Conservation (phyloP, 2,888 invertebrate genomes). For the Protophormia terraenovae region DNA sequence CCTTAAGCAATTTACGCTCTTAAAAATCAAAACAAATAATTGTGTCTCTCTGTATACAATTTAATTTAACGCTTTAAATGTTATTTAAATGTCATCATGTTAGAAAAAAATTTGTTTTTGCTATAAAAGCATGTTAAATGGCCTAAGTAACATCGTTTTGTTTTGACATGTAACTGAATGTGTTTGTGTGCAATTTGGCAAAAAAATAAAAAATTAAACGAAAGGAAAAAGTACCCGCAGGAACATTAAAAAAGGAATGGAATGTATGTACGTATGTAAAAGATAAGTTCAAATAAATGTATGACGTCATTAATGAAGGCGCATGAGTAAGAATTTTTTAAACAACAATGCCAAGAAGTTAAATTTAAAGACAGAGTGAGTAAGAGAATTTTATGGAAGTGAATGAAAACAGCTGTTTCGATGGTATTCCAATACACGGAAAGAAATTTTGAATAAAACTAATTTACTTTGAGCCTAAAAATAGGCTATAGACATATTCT, state of each 20-base stretch:
- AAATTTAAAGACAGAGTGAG: not conserved
- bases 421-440: conserved; percentile 58
- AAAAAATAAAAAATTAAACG: not conserved
- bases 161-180: conserved; percentile 25
- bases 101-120: not conserved
- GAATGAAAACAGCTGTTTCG: conserved; percentile 64
- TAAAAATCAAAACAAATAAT: not conserved
- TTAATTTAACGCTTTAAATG: conserved; percentile 48
- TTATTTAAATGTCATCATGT: conserved; percentile 60
- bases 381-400: conserved; percentile 16
- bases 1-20: not conserved
- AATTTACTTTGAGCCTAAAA: not conserved
- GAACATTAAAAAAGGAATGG: not conserved
- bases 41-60: not conserved
- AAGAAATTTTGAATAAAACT: conserved; percentile 15
- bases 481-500: not conserved
- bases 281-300: conserved; percentile 1
- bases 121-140: conserved; percentile 54
- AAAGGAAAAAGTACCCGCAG: conserved; percentile 9
- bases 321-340: conserved; percentile 19
- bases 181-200: not conserved
- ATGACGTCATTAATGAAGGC: conserved; percentile 40
- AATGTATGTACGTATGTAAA: conserved; percentile 17
- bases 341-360: too few species aligned
- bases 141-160: conserved; percentile 42